Evolutionary conservation across 2,888 invertebrate genomes (phyloP), one percentile per base, ranked within the genome.

Genomic region (Sarcophaga rosellei): DNA sequence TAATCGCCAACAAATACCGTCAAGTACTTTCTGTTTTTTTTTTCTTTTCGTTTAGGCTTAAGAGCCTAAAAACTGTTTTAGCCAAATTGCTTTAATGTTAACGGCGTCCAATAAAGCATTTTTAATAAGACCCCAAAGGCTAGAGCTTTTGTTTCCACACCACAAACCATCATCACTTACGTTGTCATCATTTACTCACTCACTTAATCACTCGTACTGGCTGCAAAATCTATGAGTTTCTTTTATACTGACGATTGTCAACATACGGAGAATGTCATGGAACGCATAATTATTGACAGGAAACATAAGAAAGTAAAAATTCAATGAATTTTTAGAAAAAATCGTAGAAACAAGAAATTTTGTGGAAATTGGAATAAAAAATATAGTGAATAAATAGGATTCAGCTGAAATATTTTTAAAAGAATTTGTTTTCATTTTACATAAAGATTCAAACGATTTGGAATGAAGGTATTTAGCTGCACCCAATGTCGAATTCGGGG

Each of bases 41-140:
- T 25, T 35, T 10, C 2, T 35, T 73, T 62, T 15, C 53, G 17
- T 53, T 59, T 70, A 57, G 17, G 23, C n/a, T 62, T 73, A 45
- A 61, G 45, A 15, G 45, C 35, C 61, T 25, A 73, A 61, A n/a
- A 73, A 73, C 21, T 45, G 61, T 15, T 62, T 73, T 45, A 53
- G 21, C 44, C 45, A 69, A 69, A 69, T 69, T 69, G 47, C 53
- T n/a, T 53, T n/a, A 35, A 10, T 35, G 8, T 23, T 53, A 69
- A 53, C 15, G 23, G 21, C 47, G 20, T 17, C 47, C 25, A 23
- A 23, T 69, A 68, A 68, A 20, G 45, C 45, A 45, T 12, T 45
- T 45, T 68, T 45, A 45, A n/a, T 20, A 44, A 17, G n/a, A 17
- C 15, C 20, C 69, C 23, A 53, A 8, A 8, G 10, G 23, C 69